phyloP scores from a whole-genome alignment of 1,140 invertebrate species.

The Penaeus chinensis region DNA sequence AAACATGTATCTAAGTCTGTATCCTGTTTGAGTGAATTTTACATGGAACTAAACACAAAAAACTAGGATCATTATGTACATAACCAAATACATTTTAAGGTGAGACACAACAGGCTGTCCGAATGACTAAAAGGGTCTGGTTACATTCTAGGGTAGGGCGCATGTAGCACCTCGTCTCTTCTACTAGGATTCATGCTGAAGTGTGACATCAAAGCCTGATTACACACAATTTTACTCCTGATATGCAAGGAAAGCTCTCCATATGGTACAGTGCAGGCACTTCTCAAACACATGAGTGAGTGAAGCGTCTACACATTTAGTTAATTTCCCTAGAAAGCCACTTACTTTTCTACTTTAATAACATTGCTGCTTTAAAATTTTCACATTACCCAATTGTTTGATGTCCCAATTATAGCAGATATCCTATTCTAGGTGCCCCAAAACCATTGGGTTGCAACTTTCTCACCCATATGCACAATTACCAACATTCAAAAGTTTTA shows the following conservation, averaged over 20 bases:
- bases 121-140: conserved; percentile 36
- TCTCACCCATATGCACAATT: conserved; percentile 31
- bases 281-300: too few species aligned
- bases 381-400: neutral
- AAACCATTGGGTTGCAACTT: conserved; percentile 30
- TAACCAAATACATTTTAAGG: conserved; percentile 34
- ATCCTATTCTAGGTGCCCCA: conserved; percentile 28
- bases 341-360: neutral
- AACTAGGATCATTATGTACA: conserved; percentile 31
- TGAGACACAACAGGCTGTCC: conserved; percentile 35
- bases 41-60: conserved; percentile 37
- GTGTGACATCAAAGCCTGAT: neutral
- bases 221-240: too few species aligned
- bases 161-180: conserved; percentile 34
- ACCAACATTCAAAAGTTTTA: conserved; percentile 36
- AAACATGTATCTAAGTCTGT: conserved; percentile 29
- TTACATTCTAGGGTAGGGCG: conserved; percentile 38
- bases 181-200: conserved; percentile 32
- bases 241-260: too few species aligned
- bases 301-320: too few species aligned
- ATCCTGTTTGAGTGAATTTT: conserved; percentile 31
- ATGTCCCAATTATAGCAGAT: conserved; percentile 18
- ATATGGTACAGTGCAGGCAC: too few species aligned
- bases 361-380: neutral
- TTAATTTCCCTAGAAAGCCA: neutral